phyloP scores from a whole-genome alignment of 2,797 vertebrate genomes.

The Coilia nasus region DNA sequence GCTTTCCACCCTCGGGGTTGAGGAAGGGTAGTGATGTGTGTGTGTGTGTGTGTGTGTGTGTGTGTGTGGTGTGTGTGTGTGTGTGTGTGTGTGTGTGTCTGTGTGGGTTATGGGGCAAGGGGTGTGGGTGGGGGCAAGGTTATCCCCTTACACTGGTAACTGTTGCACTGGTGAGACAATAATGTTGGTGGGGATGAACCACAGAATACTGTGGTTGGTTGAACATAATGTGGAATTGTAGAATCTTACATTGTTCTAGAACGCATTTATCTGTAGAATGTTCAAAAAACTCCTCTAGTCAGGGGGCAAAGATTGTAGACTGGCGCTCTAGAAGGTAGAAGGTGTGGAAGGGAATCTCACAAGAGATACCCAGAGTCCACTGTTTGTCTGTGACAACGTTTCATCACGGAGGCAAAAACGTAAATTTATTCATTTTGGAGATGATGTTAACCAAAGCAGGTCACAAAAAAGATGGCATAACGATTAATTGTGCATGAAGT shows the following conservation, averaged over 20 bases:
- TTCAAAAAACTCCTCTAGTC: too few species aligned
- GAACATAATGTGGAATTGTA: too few species aligned
- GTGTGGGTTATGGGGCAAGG: neutral
- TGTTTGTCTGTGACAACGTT: neutral
- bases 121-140: neutral
- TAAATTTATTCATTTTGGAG: neutral
- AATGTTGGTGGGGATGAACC: too few species aligned
- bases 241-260: too few species aligned
- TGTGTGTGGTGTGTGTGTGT: neutral
- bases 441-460: neutral
- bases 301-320: too few species aligned
- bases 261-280: too few species aligned
- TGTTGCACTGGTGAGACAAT: too few species aligned
- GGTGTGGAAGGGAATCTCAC: neutral
- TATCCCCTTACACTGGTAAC: neutral
- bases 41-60: slow-evolving; percentile 10
- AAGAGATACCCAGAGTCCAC: neutral
- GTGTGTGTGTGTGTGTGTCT: neutral
- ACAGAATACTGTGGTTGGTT: too few species aligned
- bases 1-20: neutral
- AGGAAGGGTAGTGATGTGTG: neutral
- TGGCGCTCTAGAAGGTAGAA: neutral
- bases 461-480: neutral
- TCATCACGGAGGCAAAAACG: neutral
- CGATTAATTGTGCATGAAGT: too few species aligned